These are phyloP conservation scores for Pygoscelis antarcticus DNA, from an alignment of 2,113 vertebrate species.

Conservation along the genomic window DNA sequence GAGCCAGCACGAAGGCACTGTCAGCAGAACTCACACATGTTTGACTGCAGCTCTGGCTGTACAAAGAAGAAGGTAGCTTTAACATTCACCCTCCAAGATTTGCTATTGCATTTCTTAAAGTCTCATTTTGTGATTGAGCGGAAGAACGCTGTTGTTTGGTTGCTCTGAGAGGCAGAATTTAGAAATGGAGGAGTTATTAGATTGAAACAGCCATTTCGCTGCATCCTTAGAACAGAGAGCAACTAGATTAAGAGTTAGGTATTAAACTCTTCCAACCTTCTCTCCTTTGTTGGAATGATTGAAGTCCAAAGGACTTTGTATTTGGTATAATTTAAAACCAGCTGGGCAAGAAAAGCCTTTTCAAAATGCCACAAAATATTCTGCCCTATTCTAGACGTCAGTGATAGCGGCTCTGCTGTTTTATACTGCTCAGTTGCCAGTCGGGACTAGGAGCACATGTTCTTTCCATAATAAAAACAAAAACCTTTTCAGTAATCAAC, in stretches of 20 bases:
- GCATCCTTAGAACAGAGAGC: neutral
- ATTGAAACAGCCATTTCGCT: neutral
- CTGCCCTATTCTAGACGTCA: neutral
- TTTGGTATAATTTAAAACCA: conserved; percentile 10
- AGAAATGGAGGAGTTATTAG: neutral
- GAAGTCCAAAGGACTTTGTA: conserved; percentile 1
- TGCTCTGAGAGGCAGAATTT: conserved; percentile 4
- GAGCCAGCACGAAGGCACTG: neutral
- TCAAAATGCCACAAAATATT: neutral
- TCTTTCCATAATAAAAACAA: neutral
- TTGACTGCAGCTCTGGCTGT: neutral
- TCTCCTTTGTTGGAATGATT: neutral
- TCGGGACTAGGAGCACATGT: neutral
- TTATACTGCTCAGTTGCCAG: neutral
- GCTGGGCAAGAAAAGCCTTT: conserved; percentile 10
- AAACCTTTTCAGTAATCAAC: neutral
- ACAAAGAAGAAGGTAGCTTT: neutral
- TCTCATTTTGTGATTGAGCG: neutral
- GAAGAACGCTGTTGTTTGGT: neutral
- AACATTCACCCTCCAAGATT: neutral
- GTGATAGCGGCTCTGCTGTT: neutral
- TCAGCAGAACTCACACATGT: neutral
- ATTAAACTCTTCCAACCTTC: neutral
- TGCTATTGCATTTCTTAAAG: neutral
- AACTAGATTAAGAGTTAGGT: neutral